These are phyloP conservation scores for Charadrius vociferus DNA, from an alignment of 2,113 vertebrate species.

Conservation along the genomic window DNA sequence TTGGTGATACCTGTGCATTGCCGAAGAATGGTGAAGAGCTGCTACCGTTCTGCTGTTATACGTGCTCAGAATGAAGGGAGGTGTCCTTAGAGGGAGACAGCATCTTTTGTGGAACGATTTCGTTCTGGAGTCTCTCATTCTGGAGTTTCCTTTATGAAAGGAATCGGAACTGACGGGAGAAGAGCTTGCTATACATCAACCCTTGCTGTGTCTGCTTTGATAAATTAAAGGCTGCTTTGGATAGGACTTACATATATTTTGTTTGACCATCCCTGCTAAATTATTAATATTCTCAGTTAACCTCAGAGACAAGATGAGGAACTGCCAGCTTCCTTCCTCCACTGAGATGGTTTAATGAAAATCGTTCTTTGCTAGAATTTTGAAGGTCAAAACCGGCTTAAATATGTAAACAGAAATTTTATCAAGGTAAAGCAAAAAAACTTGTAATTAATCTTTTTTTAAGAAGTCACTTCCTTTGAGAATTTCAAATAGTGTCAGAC, in stretches of 20 bases:
- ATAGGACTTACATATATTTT: not conserved
- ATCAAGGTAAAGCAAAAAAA: slow-evolving; percentile 12
- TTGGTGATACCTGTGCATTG: not conserved
- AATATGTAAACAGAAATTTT: slow-evolving; percentile 13
- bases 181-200: not conserved
- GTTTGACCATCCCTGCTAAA: not conserved
- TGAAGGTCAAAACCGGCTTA: slow-evolving; percentile 23
- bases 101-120: not conserved
- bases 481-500: not conserved
- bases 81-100: not conserved
- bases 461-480: not conserved
- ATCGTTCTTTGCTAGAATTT: slow-evolving; percentile 11
- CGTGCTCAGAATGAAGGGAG: not conserved
- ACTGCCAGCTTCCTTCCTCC: not conserved
- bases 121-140: not conserved
- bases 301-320: not conserved
- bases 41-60: not conserved
- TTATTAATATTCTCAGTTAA: not conserved
- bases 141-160: not conserved
- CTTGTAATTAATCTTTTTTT: slow-evolving; percentile 11
- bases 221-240: not conserved
- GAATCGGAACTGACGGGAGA: not conserved
- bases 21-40: not conserved
- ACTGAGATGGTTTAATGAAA: slow-evolving; percentile 28
- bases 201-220: not conserved